phyloP scores from a whole-genome alignment of 37 sponge, comb jelly and placozoan genomes.

The Lycopodina hypogea region DNA sequence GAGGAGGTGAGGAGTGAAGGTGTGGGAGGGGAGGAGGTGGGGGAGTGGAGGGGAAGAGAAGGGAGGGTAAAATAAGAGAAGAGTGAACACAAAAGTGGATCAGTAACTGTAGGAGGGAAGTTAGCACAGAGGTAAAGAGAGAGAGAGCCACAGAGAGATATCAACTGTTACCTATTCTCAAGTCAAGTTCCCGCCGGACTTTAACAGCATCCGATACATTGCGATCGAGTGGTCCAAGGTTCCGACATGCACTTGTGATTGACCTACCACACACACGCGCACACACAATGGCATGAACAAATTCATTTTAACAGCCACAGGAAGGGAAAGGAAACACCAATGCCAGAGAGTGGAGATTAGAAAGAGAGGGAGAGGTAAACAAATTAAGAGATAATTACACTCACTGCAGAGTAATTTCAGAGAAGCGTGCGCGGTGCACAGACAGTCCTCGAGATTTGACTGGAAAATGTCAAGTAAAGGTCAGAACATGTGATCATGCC shows the following conservation, averaged over 20 bases:
- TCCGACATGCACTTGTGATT: slow-evolving; percentile 73
- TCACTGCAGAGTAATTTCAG: slow-evolving; percentile 89
- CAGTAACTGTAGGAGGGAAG: neutral
- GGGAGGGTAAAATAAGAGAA: neutral
- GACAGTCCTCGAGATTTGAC: slow-evolving; percentile 65
- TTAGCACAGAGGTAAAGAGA: too few relatives aligned
- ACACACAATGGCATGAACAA: neutral
- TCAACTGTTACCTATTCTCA: slow-evolving; percentile 75
- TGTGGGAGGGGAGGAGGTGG: neutral
- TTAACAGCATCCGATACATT: slow-evolving; percentile 83
- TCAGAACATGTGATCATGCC: neutral
- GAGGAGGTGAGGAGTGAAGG: neutral
- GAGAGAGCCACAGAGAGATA: too few relatives aligned
- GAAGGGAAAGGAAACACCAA: neutral
- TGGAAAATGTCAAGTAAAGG: slow-evolving; percentile 11
- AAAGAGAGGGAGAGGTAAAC: neutral
- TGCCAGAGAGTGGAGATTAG: neutral
- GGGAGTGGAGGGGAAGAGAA: neutral
- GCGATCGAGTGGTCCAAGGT: slow-evolving; percentile 59
- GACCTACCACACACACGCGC: slow-evolving; percentile 50
- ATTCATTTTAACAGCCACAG: neutral
- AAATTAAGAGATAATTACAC: neutral
- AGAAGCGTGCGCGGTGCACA: slow-evolving; percentile 95
- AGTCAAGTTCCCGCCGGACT: slow-evolving; percentile 87
- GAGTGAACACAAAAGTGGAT: neutral